phyloP scores from a whole-genome alignment of 2,113 vertebrate species.

The Calonectris borealis region DNA sequence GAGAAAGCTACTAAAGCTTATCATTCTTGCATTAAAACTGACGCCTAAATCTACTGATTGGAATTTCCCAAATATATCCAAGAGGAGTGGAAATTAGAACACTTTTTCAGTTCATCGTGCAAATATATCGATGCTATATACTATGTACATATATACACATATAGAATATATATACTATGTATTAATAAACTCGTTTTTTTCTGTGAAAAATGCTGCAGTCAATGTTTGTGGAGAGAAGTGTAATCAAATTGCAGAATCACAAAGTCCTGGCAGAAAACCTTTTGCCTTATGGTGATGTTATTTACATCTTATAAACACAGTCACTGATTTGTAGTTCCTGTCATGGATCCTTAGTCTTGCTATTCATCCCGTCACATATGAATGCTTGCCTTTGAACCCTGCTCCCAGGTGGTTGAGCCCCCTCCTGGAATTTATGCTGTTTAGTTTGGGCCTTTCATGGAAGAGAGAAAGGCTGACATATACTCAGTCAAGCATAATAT shows the following conservation, averaged over 20 bases:
- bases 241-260: not conserved
- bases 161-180: no score
- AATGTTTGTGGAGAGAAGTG: fast-evolving
- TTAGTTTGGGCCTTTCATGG: not conserved
- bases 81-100: not conserved
- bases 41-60: not conserved
- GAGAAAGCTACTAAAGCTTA: not conserved
- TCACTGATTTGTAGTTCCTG: not conserved
- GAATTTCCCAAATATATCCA: not conserved
- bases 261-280: not conserved
- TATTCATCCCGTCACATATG: not conserved
- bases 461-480: not conserved
- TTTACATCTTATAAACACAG: not conserved
- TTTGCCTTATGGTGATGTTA: not conserved
- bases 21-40: not conserved
- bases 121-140: not conserved
- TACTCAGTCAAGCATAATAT: not conserved
- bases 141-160: not conserved
- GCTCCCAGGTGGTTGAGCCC: not conserved
- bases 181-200: not conserved
- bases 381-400: not conserved
- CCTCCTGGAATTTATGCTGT: not conserved
- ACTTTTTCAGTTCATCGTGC: not conserved
- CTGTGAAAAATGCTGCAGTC: not conserved
- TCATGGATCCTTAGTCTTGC: not conserved